phyloP scores from a whole-genome alignment of 2,113 vertebrate genomes.

The Egretta garzetta region DNA sequence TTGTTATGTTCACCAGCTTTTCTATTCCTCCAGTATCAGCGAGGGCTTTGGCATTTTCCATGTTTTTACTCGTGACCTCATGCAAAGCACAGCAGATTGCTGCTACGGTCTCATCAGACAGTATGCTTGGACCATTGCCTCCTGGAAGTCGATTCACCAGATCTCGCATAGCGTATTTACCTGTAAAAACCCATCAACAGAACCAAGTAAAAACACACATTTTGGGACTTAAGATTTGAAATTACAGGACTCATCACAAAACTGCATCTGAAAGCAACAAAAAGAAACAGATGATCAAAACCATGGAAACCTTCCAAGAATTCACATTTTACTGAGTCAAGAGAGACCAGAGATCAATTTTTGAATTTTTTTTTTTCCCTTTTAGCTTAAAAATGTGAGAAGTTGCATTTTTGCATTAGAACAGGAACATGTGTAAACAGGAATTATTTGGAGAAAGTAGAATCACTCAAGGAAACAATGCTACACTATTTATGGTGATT shows the following conservation, averaged over 20 bases:
- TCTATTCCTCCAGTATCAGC: conserved; percentile 95
- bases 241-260: not conserved
- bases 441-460: not conserved
- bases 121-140: conserved; percentile 80
- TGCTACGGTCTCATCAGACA: conserved; percentile 93
- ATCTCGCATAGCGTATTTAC: conserved; percentile 97
- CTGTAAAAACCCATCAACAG: conserved; percentile 65
- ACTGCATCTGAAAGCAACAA: not conserved
- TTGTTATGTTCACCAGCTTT: conserved; percentile 97
- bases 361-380: not conserved
- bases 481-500: not conserved
- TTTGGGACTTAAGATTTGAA: not conserved
- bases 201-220: not conserved
- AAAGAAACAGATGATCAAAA: not conserved
- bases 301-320: not conserved
- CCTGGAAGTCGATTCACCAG: conserved; percentile 95
- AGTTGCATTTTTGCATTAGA: not conserved
- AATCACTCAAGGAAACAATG: not conserved
- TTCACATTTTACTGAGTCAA: not conserved
- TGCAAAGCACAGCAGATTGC: conserved; percentile 97
- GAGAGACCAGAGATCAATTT: not conserved
- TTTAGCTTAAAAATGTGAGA: not conserved
- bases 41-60: conserved; percentile 98
- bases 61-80: conserved; percentile 97
- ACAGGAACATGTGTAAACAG: not conserved